Evolutionary conservation across 2,797 vertebrate genomes (phyloP).

Genomic region (Parauchenoglanis punctatus): DNA sequence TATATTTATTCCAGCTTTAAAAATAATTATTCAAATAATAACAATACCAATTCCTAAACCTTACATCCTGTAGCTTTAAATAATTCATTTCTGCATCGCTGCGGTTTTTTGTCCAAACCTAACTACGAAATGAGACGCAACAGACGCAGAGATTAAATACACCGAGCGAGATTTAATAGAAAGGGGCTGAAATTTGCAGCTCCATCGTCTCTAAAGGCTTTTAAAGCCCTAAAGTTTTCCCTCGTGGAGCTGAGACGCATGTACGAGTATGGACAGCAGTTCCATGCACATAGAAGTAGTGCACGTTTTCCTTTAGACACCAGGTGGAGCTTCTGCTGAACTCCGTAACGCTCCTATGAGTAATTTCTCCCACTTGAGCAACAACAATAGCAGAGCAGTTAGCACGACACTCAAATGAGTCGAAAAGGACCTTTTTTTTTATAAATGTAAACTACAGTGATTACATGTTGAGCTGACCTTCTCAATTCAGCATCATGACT

Average conservation of each 20-base stretch:
- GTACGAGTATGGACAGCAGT: background rate
- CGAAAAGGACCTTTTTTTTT: background rate
- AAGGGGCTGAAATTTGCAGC: background rate
- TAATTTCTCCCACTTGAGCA: background rate
- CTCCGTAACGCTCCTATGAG: background rate
- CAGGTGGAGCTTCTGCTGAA: constrained; percentile 6
- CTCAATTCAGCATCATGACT: constrained; percentile 13
- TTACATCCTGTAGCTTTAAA: background rate
- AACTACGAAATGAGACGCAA: background rate
- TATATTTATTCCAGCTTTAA: no score
- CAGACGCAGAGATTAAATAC: background rate
- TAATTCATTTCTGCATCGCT: background rate
- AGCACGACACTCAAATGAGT: background rate
- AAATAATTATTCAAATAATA: no score
- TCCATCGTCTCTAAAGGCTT: background rate
- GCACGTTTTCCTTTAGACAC: background rate
- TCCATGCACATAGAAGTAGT: background rate
- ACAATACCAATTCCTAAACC: background rate
- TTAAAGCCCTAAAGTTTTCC: background rate
- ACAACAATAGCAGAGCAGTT: background rate
- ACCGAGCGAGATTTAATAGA: background rate
- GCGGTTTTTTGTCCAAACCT: background rate
- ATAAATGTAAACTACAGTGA: background rate
- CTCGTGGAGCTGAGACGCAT: background rate
- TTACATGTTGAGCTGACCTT: constrained; percentile 16